Conservation (phyloP, 2,888 invertebrate genomes). For the Corbicula japonica region DNA sequence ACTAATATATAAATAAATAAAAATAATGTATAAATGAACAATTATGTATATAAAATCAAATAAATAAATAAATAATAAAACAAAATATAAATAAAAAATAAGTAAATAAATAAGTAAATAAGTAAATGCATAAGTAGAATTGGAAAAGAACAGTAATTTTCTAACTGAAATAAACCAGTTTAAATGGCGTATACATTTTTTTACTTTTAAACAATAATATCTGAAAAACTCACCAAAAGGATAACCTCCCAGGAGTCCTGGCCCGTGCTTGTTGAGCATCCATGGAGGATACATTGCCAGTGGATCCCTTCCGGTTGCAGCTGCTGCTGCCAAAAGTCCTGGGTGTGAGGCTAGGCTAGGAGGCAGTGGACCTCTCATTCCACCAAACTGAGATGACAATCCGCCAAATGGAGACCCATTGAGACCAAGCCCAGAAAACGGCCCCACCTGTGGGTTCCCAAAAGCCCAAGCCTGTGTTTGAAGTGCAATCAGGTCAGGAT, state of each 20-base stretch:
- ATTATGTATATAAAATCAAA: too few relatives aligned
- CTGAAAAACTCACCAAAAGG: slow-evolving; percentile 38
- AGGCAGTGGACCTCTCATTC: slow-evolving; percentile 21
- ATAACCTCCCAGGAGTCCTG: slow-evolving; percentile 45
- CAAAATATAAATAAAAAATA: too few relatives aligned
- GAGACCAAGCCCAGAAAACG: slow-evolving; percentile 34
- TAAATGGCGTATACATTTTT: too few relatives aligned
- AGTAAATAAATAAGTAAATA: too few relatives aligned
- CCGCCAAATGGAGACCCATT: slow-evolving; percentile 29
- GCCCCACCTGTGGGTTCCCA: slow-evolving; percentile 33
- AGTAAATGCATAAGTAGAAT: too few relatives aligned
- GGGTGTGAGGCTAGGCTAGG: slow-evolving; percentile 41
- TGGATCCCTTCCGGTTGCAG: slow-evolving; percentile 38
- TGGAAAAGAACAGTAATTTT: too few relatives aligned
- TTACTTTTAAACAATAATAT: too few relatives aligned
- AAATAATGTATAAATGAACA: too few relatives aligned
- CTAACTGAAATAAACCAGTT: too few relatives aligned
- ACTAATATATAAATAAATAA: too few relatives aligned
- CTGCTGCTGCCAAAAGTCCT: slow-evolving; percentile 30
- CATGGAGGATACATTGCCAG: slow-evolving; percentile 62
- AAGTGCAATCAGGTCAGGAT: slow-evolving; percentile 39
- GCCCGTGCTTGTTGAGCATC: slow-evolving; percentile 42
- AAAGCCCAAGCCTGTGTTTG: slow-evolving; percentile 57
- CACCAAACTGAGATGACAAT: slow-evolving; percentile 17
- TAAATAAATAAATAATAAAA: too few relatives aligned